These are phyloP conservation scores for Corydoras maculifer DNA, from an alignment of 2,113 vertebrate genomes.

Conservation along the genomic window DNA sequence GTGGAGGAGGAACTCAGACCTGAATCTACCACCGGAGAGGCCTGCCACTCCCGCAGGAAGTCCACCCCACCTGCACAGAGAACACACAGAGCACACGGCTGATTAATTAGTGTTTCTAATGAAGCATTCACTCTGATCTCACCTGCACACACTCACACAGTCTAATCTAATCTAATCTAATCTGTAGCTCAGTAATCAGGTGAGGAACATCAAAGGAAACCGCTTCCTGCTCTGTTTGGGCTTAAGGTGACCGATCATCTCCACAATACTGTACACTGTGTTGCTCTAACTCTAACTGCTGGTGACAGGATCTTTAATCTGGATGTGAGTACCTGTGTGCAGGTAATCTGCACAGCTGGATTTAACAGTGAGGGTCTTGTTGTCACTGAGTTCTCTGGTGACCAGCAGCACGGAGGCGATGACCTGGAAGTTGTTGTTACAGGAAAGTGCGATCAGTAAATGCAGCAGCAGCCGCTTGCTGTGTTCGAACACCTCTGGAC, in stretches of 20 bases:
- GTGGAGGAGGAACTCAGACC: conserved; percentile 93
- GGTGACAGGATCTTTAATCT: no score
- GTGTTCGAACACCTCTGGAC: conserved; percentile 95
- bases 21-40: conserved; percentile 86
- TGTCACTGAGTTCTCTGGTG: conserved; percentile 87
- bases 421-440: conserved; percentile 89
- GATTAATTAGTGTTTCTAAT: no score
- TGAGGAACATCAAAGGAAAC: no score
- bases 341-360: conserved; percentile 84
- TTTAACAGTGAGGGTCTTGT: conserved; percentile 87
- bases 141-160: no score
- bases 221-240: no score
- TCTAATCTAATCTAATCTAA: no score
- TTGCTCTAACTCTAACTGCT: background rate
- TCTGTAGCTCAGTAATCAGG: no score
- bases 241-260: no score
- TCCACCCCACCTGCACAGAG: conserved; percentile 79
- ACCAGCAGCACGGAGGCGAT: conserved; percentile 92
- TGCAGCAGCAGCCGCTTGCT: conserved; percentile 93
- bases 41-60: conserved; percentile 90
- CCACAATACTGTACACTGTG: no score
- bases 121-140: no score
- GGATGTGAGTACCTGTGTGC: conserved; percentile 73
- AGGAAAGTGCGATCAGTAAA: conserved; percentile 88
- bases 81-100: no score